Base-by-base conservation (phyloP, 2,113 vertebrate genomes). In the Eptesicus fuscus region DNA sequence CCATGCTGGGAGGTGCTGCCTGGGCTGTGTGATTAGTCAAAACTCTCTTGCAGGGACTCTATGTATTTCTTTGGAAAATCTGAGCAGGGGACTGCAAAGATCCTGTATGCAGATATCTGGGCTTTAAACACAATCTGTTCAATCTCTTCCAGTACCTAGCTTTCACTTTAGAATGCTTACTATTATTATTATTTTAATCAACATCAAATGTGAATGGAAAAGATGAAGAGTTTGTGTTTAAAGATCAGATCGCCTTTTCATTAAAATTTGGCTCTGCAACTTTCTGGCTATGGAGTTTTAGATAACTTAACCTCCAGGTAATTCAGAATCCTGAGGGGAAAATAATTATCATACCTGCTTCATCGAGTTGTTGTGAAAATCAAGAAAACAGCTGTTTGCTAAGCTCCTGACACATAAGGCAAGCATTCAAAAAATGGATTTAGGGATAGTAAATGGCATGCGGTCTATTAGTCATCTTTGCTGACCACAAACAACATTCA, bases 1-100 rank as follows among this genome's bases (percentile, higher is more conserved):
- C 97, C 97, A 95, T 77, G 94, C 82, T 95, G 96, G 95, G 40
- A 87, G 35, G 0, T 28, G 2, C 63, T 76, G 69, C 69, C 59
- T 77, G 47, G 44, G 56, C 30, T 67, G 6, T 25, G 16, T 83
- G 93, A 96, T 85, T 56, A 83, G 51, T 70, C 7, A 73, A 91
- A 94, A 53, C 16, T 13, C 65, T 89, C 28, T 77, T 6, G 2
- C 35, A 87, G 42, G 32, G 40, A 79, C 8, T 69, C 6, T 32
- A 5, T 7, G 0, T 16, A 9, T 87, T 95, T 76, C 82, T 76
- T 25, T 71, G 87, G 44, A 51, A 85, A 88, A 89, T 71, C 32
- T 63, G 61, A 90, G n/a, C 51, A 49, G 35, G 23, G 44, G 22
- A 49, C 25, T 71, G 74, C 0, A 37, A 71, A 78, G n/a, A 71